A percentile compares a stretch with the other conserved stretches of the same genome.
phyloP scores from a whole-genome alignment of 1,140 invertebrate genomes.

The Heliothis virescens region DNA sequence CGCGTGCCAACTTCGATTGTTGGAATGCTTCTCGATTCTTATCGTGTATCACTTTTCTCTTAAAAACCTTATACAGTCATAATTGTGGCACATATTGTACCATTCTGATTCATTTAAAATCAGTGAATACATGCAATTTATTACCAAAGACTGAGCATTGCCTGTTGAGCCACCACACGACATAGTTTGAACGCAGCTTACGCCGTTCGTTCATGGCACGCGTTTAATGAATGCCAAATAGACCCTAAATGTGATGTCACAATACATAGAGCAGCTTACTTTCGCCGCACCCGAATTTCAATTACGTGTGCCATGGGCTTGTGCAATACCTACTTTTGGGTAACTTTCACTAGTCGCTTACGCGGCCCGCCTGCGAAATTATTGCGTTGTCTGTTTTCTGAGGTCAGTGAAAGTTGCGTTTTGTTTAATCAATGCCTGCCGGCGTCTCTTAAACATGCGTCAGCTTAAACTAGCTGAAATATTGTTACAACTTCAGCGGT shows the following conservation, averaged over 20 bases:
- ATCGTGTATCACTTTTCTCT: constrained; percentile 37
- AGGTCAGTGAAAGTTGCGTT: constrained; percentile 81
- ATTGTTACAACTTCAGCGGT: not conserved
- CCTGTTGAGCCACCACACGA: not conserved
- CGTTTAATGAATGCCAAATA: constrained; percentile 48
- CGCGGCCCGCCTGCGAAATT: constrained; percentile 80
- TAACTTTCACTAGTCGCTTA: constrained; percentile 83
- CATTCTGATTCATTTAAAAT: not conserved
- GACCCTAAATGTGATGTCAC: constrained; percentile 54
- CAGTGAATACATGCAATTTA: constrained; percentile 12
- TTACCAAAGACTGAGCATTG: constrained; percentile 21
- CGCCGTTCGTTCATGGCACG: not conserved
- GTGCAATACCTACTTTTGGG: constrained; percentile 83
- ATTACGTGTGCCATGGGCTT: constrained; percentile 78
- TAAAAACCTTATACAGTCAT: constrained; percentile 17
- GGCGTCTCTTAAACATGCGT: constrained; percentile 41
- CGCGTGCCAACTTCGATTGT: constrained; percentile 47
- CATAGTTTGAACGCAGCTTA: constrained; percentile 19
- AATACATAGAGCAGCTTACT: constrained; percentile 66
- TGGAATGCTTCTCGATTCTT: constrained; percentile 54
- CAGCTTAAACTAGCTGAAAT: constrained; percentile 6
- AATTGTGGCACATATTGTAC: constrained; percentile 3
- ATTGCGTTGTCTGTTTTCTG: constrained; percentile 75
- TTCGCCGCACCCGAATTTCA: constrained; percentile 83
- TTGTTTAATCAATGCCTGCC: constrained; percentile 68